Conservation (phyloP, 2,888 invertebrate genomes). For the Kuschelorhynchus macadamiae region DNA sequence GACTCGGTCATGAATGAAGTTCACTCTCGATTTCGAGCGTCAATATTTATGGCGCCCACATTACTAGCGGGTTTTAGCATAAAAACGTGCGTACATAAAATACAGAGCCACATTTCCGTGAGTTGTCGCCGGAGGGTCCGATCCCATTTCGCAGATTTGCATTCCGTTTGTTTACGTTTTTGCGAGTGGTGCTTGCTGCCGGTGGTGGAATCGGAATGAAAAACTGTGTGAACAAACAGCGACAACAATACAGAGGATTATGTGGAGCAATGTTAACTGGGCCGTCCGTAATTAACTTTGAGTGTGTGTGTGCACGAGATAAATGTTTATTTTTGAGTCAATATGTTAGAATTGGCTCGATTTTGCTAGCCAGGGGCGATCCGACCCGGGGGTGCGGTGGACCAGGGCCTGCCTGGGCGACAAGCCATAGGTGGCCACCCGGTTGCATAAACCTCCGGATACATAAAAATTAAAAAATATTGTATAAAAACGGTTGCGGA, state of each 20-base stretch:
- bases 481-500: too few relatives aligned
- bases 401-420: too few relatives aligned
- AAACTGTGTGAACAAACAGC: not conserved
- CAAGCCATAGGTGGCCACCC: too few relatives aligned
- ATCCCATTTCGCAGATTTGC: constrained; percentile 31
- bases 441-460: too few relatives aligned
- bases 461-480: too few relatives aligned
- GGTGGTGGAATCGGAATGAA: too few relatives aligned
- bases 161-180: constrained; percentile 33
- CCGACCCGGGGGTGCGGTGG: too few relatives aligned
- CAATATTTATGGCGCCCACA: constrained; percentile 47
- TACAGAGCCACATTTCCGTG: constrained; percentile 34
- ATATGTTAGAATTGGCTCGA: too few relatives aligned
- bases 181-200: too few relatives aligned
- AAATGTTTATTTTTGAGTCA: not conserved
- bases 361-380: too few relatives aligned
- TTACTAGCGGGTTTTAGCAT: constrained; percentile 41
- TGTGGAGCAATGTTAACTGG: not conserved
- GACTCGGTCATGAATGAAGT: constrained; percentile 43
- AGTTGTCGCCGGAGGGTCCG: constrained; percentile 31
- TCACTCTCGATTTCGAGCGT: constrained; percentile 48
- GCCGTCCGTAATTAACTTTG: too few relatives aligned
- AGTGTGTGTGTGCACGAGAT: too few relatives aligned
- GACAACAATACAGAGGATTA: not conserved
- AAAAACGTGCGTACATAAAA: constrained; percentile 45